These are phyloP conservation scores for Erebia aethiops DNA, from an alignment of 2,888 invertebrate species.

Conservation along the genomic window DNA sequence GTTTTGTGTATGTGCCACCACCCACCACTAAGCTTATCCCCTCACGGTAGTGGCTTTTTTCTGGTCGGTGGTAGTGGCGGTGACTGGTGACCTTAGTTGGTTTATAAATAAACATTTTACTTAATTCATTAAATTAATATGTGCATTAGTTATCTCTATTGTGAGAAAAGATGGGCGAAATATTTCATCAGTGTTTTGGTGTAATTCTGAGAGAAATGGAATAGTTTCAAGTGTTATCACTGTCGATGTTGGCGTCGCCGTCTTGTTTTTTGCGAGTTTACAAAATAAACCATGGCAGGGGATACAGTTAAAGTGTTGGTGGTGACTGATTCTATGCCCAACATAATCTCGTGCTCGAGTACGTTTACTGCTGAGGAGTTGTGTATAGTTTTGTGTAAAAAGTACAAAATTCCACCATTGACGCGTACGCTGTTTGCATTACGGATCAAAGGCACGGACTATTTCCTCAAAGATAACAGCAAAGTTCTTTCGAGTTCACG, in stretches of 20 bases:
- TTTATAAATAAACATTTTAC: conserved; percentile 54
- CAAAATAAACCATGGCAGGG: conserved; percentile 63
- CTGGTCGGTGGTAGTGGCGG: conserved; percentile 24
- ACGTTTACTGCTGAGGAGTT: conserved; percentile 86
- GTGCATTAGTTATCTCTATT: conserved; percentile 42
- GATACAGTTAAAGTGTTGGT: conserved; percentile 75
- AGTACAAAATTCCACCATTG: conserved; percentile 88
- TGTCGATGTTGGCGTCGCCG: conserved; percentile 71
- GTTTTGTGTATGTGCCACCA: too few relatives aligned
- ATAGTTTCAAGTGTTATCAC: conserved; percentile 55
- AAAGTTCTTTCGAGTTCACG: conserved; percentile 73
- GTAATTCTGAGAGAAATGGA: conserved; percentile 49
- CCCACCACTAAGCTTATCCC: too few relatives aligned
- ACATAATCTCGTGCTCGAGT: conserved; percentile 70
- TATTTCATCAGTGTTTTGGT: conserved; percentile 43
- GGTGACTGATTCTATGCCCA: conserved; percentile 66
- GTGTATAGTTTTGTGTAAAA: conserved; percentile 87
- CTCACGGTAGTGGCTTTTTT: conserved; percentile 11
- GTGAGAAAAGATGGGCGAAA: conserved; percentile 49
- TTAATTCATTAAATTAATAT: conserved; percentile 45
- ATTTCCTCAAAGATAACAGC: conserved; percentile 87
- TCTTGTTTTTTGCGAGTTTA: conserved; percentile 67
- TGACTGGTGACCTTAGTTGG: conserved; percentile 46
- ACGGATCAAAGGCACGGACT: conserved; percentile 84
- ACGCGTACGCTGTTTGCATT: conserved; percentile 91